Conservation (phyloP, 2,888 invertebrate genomes). For the Xiphydria camelus region DNA sequence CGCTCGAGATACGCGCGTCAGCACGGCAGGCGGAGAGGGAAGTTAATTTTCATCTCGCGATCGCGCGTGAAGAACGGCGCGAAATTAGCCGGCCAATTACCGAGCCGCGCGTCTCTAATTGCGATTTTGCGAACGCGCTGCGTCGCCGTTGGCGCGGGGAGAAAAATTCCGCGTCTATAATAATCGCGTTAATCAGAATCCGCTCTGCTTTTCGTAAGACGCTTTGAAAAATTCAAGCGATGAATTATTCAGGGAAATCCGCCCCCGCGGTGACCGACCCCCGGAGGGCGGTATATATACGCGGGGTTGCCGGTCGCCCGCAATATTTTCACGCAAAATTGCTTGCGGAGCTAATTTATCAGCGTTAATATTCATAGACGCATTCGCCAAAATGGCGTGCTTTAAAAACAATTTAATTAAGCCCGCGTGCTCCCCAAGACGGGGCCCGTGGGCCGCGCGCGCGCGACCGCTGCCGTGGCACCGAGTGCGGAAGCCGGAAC, state of each 20-base stretch:
- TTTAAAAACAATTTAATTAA: slow-evolving; percentile 17
- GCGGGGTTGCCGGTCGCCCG: slow-evolving; percentile 2
- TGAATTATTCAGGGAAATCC: slow-evolving; percentile 11
- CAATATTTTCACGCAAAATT: slow-evolving; percentile 30
- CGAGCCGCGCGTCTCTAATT: too few relatives aligned
- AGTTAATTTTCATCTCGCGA: too few relatives aligned
- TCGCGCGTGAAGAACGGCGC: too few relatives aligned
- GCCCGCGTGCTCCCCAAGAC: slow-evolving; percentile 8
- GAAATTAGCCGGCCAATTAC: too few relatives aligned
- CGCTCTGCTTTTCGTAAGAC: slow-evolving; percentile 10
- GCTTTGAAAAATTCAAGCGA: slow-evolving; percentile 8
- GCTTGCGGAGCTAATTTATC: slow-evolving; percentile 34
- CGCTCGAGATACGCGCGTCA: too few relatives aligned
- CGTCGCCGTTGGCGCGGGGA: too few relatives aligned
- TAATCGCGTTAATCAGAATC: slow-evolving; percentile 9
- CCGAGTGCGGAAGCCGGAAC: not conserved
- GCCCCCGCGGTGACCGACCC: not conserved
- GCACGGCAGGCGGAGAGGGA: too few relatives aligned
- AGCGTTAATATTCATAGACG: slow-evolving; percentile 38
- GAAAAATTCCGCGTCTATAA: slow-evolving; percentile 1
- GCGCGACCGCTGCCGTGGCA: not conserved
- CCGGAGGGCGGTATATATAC: not conserved
- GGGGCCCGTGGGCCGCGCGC: slow-evolving; percentile 3
- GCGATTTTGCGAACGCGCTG: too few relatives aligned
- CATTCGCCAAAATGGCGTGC: slow-evolving; percentile 19